Base-by-base conservation (phyloP, 64 coral and sea anemone genomes). In the Catalaphyllia jardinei region DNA sequence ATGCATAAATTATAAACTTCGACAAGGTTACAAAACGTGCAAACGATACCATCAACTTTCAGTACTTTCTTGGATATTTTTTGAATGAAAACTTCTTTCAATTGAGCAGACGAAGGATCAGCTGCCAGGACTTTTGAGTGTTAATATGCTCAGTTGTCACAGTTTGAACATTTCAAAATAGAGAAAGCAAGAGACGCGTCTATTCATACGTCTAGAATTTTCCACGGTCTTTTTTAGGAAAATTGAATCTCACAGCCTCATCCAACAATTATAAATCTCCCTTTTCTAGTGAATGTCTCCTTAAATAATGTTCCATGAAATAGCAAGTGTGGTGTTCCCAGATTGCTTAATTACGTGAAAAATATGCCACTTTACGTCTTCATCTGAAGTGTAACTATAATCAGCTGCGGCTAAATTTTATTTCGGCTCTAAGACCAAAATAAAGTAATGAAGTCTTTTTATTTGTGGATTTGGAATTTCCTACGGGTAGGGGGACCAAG, bases 191-290 rank as follows among this genome's bases (percentile, higher is more conserved):
- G 42, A 46, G 42, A 2, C 38, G 35, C 35, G 39, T 77, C 74
- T 51, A 31, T 62, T 15, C 14, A 77, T 77, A 77, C 39, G 19
- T 77, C 35, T 77, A 77, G 35, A 78, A 78, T 78, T 78, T 78
- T 46, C 76, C 76, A 78, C 50, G 3, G 50, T 78, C 51, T 2
- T 55, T 49, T 78, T 78, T 59, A 88, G 73, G 17, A 88, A 29
- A 13, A 88, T 38, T 13, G n/a, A 61, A 63, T 88, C 42, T 46
- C 42, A 46, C 5, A 46, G 42, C 42, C 42, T 46, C 4, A 6
- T 46, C 42, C 42, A 46, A 5, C 42, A 46, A 46, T 46, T 46
- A 5, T 46, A 5, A n/a, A n/a, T n/a, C n/a, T 46, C 6, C 42
- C 7, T 46, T 46, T 4, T 5, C 5, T 46, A 46, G 42, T 46